Conservation (phyloP, 2,888 invertebrate species). For the Meteorus cinctellus region DNA sequence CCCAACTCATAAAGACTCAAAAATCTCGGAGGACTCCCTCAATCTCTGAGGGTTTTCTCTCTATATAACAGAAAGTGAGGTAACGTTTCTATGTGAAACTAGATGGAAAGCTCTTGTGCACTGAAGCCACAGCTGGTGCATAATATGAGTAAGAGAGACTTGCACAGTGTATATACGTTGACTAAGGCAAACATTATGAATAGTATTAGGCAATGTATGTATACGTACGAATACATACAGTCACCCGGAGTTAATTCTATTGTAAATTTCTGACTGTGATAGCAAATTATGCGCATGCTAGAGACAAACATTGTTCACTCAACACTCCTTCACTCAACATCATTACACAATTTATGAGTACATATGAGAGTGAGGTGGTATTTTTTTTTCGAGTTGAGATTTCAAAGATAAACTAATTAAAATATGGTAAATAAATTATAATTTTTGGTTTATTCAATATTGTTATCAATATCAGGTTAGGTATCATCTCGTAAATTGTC, state of each 20-base stretch:
- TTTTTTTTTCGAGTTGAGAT: not conserved
- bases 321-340: slow-evolving; percentile 28
- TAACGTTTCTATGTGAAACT: not conserved
- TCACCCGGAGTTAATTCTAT: slow-evolving; percentile 51
- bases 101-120: slow-evolving; percentile 14
- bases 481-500: too few relatives aligned
- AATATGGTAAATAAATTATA: too few relatives aligned
- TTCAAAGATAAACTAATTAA: not conserved
- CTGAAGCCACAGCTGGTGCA: slow-evolving; percentile 9
- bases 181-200: slow-evolving; percentile 53
- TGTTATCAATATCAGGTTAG: too few relatives aligned
- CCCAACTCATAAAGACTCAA: not conserved
- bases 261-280: slow-evolving; percentile 49
- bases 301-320: slow-evolving; percentile 17
- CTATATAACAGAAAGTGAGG: not conserved
- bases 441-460: too few relatives aligned
- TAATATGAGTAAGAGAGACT: not conserved
- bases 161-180: not conserved
- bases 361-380: not conserved
- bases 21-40: slow-evolving; percentile 19
- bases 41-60: not conserved
- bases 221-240: slow-evolving; percentile 13
- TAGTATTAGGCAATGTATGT: slow-evolving; percentile 47
- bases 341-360: not conserved
- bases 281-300: slow-evolving; percentile 29